Percentiles rank a stretch among this genome's conserved stretches.
These are phyloP conservation scores for Neosilurus hyrtlii DNA, from an alignment of 2,797 vertebrate species.

Conservation along the genomic window DNA sequence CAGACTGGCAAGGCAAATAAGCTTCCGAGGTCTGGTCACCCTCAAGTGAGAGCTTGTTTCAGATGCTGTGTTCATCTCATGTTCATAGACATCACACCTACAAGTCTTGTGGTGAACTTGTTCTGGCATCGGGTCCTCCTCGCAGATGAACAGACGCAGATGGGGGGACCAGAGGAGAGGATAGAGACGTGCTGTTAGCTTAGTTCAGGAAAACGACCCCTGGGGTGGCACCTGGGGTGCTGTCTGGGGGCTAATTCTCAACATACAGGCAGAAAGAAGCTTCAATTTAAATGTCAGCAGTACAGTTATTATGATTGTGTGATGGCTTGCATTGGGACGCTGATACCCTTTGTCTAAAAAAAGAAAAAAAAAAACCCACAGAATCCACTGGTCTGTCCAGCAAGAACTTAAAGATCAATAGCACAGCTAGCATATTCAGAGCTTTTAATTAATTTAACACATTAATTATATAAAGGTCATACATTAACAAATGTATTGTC, in stretches of 20 bases:
- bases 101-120: slow-evolving; percentile 29
- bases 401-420: not conserved
- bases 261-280: not conserved
- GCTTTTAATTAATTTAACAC: too few species aligned
- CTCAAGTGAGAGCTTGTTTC: slow-evolving; percentile 20
- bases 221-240: slow-evolving; percentile 24
- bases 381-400: not conserved
- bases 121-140: slow-evolving; percentile 22
- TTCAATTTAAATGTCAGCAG: not conserved
- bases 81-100: slow-evolving; percentile 25
- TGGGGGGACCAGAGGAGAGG: slow-evolving; percentile 12
- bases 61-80: slow-evolving; percentile 28
- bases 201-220: slow-evolving; percentile 18
- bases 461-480: too few species aligned
- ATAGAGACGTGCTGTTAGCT: slow-evolving; percentile 23
- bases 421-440: not conserved
- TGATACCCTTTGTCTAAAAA: not conserved
- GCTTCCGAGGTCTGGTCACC: slow-evolving; percentile 13
- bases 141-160: slow-evolving; percentile 29
- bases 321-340: not conserved
- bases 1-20: slow-evolving; percentile 33
- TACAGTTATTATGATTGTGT: not conserved
- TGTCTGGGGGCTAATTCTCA: slow-evolving; percentile 10
- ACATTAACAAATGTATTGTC: too few species aligned
- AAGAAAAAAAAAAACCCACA: not conserved